Base-by-base conservation (phyloP, 2,113 vertebrate species). In the Solenodon paradoxus region DNA sequence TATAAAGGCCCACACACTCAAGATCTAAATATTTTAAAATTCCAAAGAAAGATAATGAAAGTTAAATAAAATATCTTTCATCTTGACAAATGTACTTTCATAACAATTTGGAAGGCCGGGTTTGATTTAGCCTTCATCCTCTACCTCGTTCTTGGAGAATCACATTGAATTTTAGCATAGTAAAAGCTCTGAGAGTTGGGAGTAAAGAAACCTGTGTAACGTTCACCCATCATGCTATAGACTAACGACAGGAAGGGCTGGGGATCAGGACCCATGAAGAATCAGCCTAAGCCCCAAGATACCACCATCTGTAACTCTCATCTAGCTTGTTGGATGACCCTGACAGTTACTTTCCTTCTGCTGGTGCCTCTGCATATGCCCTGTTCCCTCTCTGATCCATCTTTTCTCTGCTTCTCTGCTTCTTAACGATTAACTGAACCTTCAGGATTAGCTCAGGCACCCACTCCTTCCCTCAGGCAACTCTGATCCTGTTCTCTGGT, bases 1-100 rank as follows among this genome's bases (percentile, higher is more conserved):
- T 66, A 40, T 32, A 0, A 38, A 72, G 40, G 42, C 42, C 55
- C 51, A 57, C 4, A 28, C 35, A 82, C 9, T 63, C 47, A 59
- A 69, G 20, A 63, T 77, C 30, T 69, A 95, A 89, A 63, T 79
- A 92, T 79, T 79, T 82, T 66, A 84, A 53, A 69, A 75, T 87
- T 49, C 47, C 24, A 77, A 81, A 77, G 5, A 17, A 77, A 47
- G 38, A 7, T 79, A n/a, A 75, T 16, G 64, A 79, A 75, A 91
- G 15, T 72, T 57, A 81, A 64, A 47, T 88, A 38, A 88, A 51
- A 11, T 79, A 17, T n/a, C 55, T 68, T 17, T 35, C 26, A 22
- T 77, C 49, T 88, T 74, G 95, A 59, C 57, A 74, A 91, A 71
- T 35, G 32, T 53, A 72, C 22, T 79, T 80, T 79, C 66, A 30